Conservation (phyloP, 2,888 invertebrate species). For the Lithophane semibrunnea region DNA sequence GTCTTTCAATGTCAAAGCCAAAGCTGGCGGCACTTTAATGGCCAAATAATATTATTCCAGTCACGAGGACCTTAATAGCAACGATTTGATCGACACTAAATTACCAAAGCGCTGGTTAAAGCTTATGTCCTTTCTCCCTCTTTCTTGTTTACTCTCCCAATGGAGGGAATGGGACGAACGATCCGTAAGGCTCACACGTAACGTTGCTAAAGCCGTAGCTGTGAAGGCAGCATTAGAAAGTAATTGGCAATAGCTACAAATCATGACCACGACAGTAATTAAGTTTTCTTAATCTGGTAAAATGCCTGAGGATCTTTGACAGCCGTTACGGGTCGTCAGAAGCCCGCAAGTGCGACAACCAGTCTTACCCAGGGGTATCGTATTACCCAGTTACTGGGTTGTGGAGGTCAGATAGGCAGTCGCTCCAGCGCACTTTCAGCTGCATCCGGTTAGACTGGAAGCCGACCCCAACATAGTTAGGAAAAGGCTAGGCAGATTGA, state of each 20-base stretch:
- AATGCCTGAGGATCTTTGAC: no score
- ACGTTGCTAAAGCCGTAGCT: conserved; percentile 24
- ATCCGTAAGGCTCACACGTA: conserved; percentile 35
- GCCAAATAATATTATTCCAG: conserved; percentile 14
- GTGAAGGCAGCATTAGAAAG: conserved; percentile 37
- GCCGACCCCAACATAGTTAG: no score
- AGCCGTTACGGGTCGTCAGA: no score
- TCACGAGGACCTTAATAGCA: conserved; percentile 39
- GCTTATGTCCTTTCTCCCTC: conserved; percentile 10
- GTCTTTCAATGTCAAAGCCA: conserved; percentile 3
- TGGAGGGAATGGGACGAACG: neutral
- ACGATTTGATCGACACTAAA: conserved; percentile 40
- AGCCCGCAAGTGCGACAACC: no score
- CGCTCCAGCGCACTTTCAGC: no score
- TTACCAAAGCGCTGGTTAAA: conserved; percentile 13
- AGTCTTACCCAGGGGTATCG: no score
- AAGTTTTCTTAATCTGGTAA: conserved; percentile 6
- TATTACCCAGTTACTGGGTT: no score
- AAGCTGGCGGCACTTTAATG: neutral
- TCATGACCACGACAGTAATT: conserved; percentile 21
- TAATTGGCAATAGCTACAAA: conserved; percentile 48
- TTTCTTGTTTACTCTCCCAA: neutral
- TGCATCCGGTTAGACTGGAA: no score
- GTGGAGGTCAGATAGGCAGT: no score
- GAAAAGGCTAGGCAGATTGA: no score